These are phyloP conservation scores for Neodiprion virginianus DNA, from an alignment of 1,140 invertebrate species.

Conservation along the genomic window DNA sequence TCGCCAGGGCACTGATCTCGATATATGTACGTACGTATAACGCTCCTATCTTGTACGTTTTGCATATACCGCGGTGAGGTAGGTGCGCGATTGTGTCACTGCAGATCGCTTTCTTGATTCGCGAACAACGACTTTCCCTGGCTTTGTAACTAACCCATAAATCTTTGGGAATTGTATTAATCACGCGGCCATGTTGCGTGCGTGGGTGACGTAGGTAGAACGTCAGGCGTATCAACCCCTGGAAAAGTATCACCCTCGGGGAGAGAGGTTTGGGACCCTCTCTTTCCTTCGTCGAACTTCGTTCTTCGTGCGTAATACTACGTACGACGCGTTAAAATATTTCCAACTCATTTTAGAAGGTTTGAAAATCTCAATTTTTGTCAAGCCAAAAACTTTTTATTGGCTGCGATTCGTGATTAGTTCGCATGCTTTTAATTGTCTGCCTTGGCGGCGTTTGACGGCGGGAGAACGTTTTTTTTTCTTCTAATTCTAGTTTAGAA, in stretches of 20 bases:
- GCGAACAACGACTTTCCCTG: neutral
- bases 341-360: neutral
- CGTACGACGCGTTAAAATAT: neutral
- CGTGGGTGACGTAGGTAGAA: no score
- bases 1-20: constrained; percentile 38
- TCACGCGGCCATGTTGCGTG: no score
- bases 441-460: no score
- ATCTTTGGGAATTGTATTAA: neutral
- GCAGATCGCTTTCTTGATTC: neutral
- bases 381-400: no score
- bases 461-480: no score
- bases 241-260: neutral
- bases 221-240: neutral
- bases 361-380: no score
- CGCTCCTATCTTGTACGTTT: no score
- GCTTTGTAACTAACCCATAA: neutral
- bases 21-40: constrained; percentile 29
- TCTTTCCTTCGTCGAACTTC: neutral
- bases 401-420: no score
- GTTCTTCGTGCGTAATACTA: neutral
- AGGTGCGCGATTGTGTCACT: neutral
- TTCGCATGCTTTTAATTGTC: no score
- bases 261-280: neutral
- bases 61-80: neutral
- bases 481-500: neutral